Evolutionary conservation across 2,888 invertebrate species (phyloP), one percentile per base, ranked within the genome.

Genomic region (Nymphalis polychloros): DNA sequence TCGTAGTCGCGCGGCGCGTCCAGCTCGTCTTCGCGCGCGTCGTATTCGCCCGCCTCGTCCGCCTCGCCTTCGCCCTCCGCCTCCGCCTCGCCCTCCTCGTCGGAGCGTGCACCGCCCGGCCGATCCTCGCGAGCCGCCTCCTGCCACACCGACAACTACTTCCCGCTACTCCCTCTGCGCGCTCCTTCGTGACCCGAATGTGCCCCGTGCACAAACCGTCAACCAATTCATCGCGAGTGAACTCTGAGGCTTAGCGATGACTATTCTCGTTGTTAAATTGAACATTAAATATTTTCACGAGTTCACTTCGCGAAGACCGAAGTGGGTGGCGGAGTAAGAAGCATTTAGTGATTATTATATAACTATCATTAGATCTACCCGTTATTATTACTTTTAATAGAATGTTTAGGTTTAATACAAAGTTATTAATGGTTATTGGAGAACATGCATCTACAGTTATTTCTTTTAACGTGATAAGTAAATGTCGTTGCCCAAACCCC

Each of bases 1-100:
- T 90, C 90, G 83, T 91, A 90, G 81, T 90, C 88, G 84, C 73
- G 87, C 85, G 74, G 81, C 69, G 78, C 81, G 70, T 87, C 86
- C 79, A 86, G 83, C 74, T 89, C 86, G 71, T 83, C 85, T 64
- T 75, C 78, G 50, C 78, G 86, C 50, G 74, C 80, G 70, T 79
- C 86, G 63, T 75, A 78, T 49, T 79, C 81, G 47, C 73, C 81
- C 52, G 73, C 82, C 47, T 75, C 83, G 41, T 75, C 82, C 47
- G 31, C 79, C 66, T 78, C 84, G 52, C 71, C 73, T 59, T 69
- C 77, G 55, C 76, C 80, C 68, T 71, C 81, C 63, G 70, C 75
- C 64, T 62, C 73, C 62, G 50, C 70, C 63, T 75, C 81, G 31
- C 75, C 71, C 73, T 70, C 78, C 68, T 68, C 81, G 60, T 73